Evolutionary conservation across 2,113 vertebrate species (phyloP), one percentile per base, ranked within the genome.

Genomic region (Melanerpes aurifrons): DNA sequence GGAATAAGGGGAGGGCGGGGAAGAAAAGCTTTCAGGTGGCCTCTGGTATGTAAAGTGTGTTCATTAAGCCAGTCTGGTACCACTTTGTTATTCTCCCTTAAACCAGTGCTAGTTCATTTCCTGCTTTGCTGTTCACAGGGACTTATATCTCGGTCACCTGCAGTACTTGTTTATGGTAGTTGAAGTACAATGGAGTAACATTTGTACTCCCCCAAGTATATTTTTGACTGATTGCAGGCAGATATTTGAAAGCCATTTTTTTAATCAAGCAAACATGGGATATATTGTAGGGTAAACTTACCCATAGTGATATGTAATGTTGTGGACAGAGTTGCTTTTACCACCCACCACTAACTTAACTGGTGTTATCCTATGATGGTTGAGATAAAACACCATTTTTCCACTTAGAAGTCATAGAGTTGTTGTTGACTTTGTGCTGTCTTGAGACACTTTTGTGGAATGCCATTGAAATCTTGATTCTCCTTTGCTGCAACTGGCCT

Each of bases 321-420:
- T 66, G 32, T 86, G 90, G 78, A 92, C 84, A 79, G 90, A 92
- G 78, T 69, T 48, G 20, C 45, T 88, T 86, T 90, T 24, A 32
- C 85, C 71, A 84, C 32, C 29, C 29, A 72, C 45, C 26, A 28
- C 43, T 90, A 64, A 75, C 15, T 45, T 75, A 78, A 64, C 21
- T 68, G 0, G 0, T 2, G 2, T 79, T 87, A 63, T 67, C n/a
- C 66, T 63, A 24, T 16, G 14, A 16, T 40, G 71, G 37, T 3
- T 71, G 35, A 8, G 53, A 37, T 15, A 74, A 12, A 70, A 28
- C 28, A 68, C 16, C 5, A 13, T 25, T 95, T 87, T 82, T 83
- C 66, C 57, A 86, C 25, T 75, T 64, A 3, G 1, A 8, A 17
- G 17, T 61, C n/a, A 83, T 43, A 64, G 43, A 7, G 7, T 15